phyloP scores from a whole-genome alignment of 2,113 vertebrate genomes.

The Xiphorhynchus elegans region DNA sequence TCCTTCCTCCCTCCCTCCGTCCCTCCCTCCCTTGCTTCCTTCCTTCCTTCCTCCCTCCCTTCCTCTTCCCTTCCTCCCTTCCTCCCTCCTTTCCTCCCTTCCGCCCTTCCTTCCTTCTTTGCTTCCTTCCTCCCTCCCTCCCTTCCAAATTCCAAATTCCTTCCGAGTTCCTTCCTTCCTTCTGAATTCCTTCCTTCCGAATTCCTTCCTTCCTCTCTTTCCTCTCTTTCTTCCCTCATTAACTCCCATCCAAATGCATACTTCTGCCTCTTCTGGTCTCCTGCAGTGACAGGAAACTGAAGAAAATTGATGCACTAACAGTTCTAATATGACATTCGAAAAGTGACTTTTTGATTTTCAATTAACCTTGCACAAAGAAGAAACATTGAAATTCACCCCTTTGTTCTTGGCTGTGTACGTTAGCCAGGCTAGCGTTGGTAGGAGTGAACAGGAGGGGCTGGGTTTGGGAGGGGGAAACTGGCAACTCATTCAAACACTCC shows the following conservation, averaged over 20 bases:
- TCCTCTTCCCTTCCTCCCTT: not conserved
- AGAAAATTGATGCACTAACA: constrained; percentile 72
- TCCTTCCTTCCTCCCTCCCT: accelerated
- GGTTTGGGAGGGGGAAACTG: not conserved
- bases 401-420: constrained; percentile 64
- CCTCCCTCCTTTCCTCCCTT: not conserved
- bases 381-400: constrained; percentile 71
- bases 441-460: not conserved
- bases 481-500: constrained; percentile 4
- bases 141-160: no score
- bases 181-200: not conserved
- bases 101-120: no score
- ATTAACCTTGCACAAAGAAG: constrained; percentile 77
- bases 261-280: not conserved
- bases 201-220: no score
- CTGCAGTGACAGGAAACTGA: constrained; percentile 50
- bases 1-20: no score
- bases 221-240: not conserved
- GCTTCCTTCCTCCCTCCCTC: no score
- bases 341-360: constrained; percentile 80
- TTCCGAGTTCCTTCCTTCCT: not conserved
- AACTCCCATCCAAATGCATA: not conserved
- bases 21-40: not conserved
- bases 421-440: constrained; percentile 18
- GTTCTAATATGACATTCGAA: constrained; percentile 70